A percentile compares a stretch with the other conserved stretches of the same genome.
These are phyloP conservation scores for Cactoblastis cactorum DNA, from an alignment of 2,888 invertebrate genomes.

Conservation along the genomic window DNA sequence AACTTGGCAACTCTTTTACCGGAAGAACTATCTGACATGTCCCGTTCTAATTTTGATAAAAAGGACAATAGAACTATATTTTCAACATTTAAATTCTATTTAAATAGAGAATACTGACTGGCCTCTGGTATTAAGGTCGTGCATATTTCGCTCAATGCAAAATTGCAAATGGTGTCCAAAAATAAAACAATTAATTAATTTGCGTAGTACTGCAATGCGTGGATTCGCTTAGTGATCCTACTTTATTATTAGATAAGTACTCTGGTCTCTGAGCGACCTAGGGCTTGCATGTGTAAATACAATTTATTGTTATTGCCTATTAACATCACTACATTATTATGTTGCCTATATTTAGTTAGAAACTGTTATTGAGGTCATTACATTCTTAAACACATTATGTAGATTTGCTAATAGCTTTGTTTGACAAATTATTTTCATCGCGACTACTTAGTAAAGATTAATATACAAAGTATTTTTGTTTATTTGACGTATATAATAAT, in stretches of 20 bases:
- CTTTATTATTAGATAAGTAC: slow-evolving; percentile 24
- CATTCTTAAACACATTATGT: neutral
- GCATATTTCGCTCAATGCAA: slow-evolving; percentile 14
- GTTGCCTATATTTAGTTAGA: slow-evolving; percentile 3
- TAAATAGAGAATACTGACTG: neutral
- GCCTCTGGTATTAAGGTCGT: slow-evolving; percentile 12
- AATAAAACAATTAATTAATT: slow-evolving; percentile 54
- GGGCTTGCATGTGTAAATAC: slow-evolving; percentile 23
- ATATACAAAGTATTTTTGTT: neutral
- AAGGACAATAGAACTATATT: neutral
- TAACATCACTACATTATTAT: neutral
- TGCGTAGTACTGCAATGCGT: slow-evolving; percentile 28
- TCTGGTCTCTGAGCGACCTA: slow-evolving; percentile 19
- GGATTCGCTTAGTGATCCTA: slow-evolving; percentile 16
- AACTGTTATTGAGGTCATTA: slow-evolving; percentile 1
- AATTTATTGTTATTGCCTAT: slow-evolving; percentile 18
- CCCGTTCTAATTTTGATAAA: slow-evolving; percentile 3
- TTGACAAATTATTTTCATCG: neutral
- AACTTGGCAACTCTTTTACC: neutral
- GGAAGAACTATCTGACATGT: neutral
- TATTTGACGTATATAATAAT: neutral
- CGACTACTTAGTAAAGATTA: neutral
- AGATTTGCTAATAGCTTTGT: neutral
- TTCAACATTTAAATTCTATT: neutral
- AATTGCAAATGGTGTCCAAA: slow-evolving; percentile 23